Conservation (phyloP, 2,113 vertebrate species). For the Nesogale talazaci region DNA sequence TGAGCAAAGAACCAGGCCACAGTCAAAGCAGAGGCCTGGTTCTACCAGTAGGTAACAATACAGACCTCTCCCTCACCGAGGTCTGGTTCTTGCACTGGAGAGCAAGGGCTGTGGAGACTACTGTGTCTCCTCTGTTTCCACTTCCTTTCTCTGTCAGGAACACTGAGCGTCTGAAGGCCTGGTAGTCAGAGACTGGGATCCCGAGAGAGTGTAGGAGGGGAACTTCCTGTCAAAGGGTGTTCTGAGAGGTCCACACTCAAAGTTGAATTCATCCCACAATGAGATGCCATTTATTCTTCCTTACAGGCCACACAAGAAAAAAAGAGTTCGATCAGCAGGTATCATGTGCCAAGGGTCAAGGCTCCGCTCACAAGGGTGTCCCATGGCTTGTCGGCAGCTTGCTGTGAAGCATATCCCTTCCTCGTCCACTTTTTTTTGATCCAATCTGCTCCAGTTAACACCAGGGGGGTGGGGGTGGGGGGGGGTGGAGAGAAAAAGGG, state of each 20-base stretch:
- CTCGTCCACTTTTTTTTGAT: neutral
- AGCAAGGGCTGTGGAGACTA: neutral
- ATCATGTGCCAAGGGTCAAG: neutral
- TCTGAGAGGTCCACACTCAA: neutral
- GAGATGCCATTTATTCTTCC: neutral
- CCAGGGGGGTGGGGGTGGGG: neutral
- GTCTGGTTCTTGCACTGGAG: neutral
- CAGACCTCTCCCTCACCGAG: neutral
- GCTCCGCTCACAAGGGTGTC: neutral
- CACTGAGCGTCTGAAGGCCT: conserved; percentile 22
- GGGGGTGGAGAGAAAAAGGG: neutral
- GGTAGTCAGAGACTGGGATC: neutral
- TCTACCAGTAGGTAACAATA: neutral
- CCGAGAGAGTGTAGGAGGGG: neutral
- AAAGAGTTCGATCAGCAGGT: neutral
- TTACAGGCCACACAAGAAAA: neutral
- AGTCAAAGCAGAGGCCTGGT: neutral
- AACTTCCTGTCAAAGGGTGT: neutral
- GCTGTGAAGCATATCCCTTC: neutral
- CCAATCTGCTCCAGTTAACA: conserved; percentile 10
- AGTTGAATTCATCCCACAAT: neutral
- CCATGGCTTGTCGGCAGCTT: neutral
- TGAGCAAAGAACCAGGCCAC: neutral
- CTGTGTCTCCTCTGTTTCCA: neutral
- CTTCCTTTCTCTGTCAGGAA: neutral